Evolutionary conservation across 2,888 invertebrate species (phyloP).

Genomic region (Capitulum mitella): DNA sequence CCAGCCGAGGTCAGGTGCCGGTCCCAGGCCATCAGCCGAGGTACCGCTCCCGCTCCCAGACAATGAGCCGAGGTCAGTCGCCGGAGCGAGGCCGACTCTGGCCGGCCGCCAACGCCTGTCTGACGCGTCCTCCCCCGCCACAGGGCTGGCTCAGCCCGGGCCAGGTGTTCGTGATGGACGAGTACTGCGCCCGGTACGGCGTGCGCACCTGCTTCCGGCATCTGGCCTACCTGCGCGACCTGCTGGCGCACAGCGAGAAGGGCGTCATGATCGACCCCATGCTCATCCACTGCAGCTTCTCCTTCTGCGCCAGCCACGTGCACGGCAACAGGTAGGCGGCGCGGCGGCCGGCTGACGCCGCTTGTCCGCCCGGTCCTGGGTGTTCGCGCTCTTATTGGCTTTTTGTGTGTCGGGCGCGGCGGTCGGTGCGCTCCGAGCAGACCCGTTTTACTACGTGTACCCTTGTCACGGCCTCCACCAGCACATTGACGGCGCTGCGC

Average conservation of each 20-base stretch:
- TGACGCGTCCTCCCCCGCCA: too few species aligned
- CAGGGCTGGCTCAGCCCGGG: conserved; percentile 99
- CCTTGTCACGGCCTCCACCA: neutral
- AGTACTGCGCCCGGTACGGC: conserved; percentile 95
- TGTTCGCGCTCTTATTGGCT: neutral
- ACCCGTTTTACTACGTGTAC: conserved; percentile 5
- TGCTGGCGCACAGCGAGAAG: conserved; percentile 89
- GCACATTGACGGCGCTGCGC: neutral
- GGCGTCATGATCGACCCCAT: conserved; percentile 95
- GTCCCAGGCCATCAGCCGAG: too few species aligned
- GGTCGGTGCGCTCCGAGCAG: neutral
- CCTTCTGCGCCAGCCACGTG: conserved; percentile 98
- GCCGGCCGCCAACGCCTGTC: too few species aligned
- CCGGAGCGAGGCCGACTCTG: too few species aligned
- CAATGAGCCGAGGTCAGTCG: too few species aligned
- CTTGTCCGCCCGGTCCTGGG: neutral
- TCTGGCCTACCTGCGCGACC: conserved; percentile 88
- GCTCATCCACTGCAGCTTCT: conserved; percentile 96
- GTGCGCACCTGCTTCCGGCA: conserved; percentile 95
- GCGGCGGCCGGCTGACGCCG: neutral
- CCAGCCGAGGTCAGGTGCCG: too few species aligned
- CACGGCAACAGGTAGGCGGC: conserved; percentile 84
- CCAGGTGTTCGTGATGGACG: conserved; percentile 95
- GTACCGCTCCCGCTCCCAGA: too few species aligned
- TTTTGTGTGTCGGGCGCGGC: neutral